Evolutionary conservation across 1,140 invertebrate species (phyloP).

Genomic region (Neelides sp.): DNA sequence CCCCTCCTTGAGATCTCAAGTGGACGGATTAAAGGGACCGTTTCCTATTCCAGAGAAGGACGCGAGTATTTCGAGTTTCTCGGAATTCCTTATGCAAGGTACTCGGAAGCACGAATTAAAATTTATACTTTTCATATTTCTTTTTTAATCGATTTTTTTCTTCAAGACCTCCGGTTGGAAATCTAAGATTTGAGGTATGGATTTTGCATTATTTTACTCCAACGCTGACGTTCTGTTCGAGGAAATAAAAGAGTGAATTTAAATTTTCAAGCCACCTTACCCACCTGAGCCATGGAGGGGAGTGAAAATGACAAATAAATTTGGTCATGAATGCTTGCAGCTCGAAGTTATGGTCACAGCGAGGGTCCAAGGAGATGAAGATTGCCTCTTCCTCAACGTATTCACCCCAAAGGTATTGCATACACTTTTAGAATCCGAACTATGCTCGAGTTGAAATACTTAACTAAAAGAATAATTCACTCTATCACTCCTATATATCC

Average conservation of each 20-base stretch:
- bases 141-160: too few species aligned
- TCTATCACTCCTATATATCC: too few species aligned
- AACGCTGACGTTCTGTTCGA: too few species aligned
- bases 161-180: constrained; percentile 44
- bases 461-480: too few species aligned
- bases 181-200: constrained; percentile 42
- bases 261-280: constrained; percentile 13
- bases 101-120: neutral
- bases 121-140: too few species aligned
- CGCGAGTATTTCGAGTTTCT: constrained; percentile 35
- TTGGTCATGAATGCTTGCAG: constrained; percentile 16
- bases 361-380: constrained; percentile 33
- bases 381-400: constrained; percentile 42
- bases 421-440: too few species aligned
- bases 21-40: neutral
- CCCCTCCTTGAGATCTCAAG: neutral
- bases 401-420: constrained; percentile 34
- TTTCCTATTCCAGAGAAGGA: constrained; percentile 4
- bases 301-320: constrained; percentile 5
- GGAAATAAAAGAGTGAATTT: too few species aligned
- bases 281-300: constrained; percentile 12
- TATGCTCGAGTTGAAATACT: too few species aligned
- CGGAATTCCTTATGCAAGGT: constrained; percentile 33
- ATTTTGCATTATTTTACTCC: too few species aligned
- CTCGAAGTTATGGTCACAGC: constrained; percentile 16